A percentile compares a stretch with the other conserved stretches of the same genome.
Evolutionary conservation across 1,140 invertebrate genomes (phyloP).

Genomic region (Habropoda laboriosa): DNA sequence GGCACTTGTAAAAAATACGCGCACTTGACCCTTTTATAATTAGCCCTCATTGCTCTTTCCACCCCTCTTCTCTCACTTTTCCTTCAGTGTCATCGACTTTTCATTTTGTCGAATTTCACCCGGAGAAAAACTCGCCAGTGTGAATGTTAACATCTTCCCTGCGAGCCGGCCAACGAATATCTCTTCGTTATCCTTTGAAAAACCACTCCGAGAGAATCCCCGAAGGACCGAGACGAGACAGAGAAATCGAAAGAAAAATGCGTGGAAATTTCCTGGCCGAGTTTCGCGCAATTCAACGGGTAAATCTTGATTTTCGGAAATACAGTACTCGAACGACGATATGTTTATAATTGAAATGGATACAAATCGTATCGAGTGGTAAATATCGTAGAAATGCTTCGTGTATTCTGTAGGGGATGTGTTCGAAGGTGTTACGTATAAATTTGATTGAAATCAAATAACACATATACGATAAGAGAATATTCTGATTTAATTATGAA

Average conservation of each 20-base stretch:
- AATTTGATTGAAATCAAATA: too few relatives aligned
- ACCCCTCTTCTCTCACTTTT: not conserved
- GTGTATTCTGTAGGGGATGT: too few relatives aligned
- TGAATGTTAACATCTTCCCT: not conserved
- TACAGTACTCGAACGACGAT: too few relatives aligned
- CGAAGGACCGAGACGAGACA: not conserved
- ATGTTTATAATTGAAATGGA: too few relatives aligned
- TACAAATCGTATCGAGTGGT: too few relatives aligned
- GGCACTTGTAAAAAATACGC: not conserved
- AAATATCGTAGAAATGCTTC: too few relatives aligned
- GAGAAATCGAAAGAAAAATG: not conserved
- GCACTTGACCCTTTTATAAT: conserved; percentile 8
- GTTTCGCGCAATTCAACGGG: not conserved
- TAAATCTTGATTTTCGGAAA: not conserved
- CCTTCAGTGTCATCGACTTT: not conserved
- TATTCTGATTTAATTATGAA: too few relatives aligned
- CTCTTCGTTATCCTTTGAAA: not conserved
- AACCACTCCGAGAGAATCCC: not conserved
- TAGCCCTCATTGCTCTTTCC: not conserved
- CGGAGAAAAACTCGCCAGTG: not conserved
- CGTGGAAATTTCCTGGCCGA: not conserved
- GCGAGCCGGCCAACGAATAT: not conserved
- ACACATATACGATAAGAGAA: too few relatives aligned
- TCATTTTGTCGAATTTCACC: not conserved
- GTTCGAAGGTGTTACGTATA: too few relatives aligned